Percentiles rank a stretch among this genome's conserved stretches.
Conservation (phyloP, 2,113 vertebrate species). For the Xiphophorus couchianus region DNA sequence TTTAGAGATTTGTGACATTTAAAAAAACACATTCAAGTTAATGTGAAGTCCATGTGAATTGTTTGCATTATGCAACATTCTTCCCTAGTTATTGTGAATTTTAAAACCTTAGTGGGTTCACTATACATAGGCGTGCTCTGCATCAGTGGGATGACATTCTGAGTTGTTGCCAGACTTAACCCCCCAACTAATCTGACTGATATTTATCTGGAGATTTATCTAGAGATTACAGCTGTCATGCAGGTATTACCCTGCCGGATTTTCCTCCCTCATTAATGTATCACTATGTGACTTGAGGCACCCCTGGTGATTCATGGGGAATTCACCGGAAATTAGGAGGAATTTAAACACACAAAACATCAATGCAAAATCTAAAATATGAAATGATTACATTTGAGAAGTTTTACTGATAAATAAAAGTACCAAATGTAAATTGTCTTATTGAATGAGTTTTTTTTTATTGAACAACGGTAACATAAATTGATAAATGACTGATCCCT, state of each 20-base stretch:
- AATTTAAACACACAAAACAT: background rate
- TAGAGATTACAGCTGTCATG: conserved; percentile 1
- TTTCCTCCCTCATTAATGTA: background rate
- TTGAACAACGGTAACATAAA: too few relatives aligned
- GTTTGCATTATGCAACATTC: background rate
- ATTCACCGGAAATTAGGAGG: background rate
- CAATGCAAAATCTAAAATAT: background rate
- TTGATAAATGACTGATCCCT: too few relatives aligned
- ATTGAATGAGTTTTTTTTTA: too few relatives aligned
- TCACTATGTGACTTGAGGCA: background rate
- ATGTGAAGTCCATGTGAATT: background rate
- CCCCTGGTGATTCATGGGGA: background rate
- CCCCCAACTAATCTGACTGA: background rate
- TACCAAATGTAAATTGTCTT: too few relatives aligned
- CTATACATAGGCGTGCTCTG: background rate
- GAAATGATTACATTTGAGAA: background rate
- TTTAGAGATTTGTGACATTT: background rate
- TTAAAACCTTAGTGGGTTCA: background rate
- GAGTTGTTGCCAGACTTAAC: background rate
- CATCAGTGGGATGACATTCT: background rate
- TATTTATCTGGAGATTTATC: conserved; percentile 2
- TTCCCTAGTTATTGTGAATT: background rate
- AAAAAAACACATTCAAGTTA: background rate
- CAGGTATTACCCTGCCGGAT: background rate
- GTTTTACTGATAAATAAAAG: too few relatives aligned